These are phyloP conservation scores for Nannospalax galili DNA, from an alignment of 2,113 vertebrate genomes.

Conservation along the genomic window DNA sequence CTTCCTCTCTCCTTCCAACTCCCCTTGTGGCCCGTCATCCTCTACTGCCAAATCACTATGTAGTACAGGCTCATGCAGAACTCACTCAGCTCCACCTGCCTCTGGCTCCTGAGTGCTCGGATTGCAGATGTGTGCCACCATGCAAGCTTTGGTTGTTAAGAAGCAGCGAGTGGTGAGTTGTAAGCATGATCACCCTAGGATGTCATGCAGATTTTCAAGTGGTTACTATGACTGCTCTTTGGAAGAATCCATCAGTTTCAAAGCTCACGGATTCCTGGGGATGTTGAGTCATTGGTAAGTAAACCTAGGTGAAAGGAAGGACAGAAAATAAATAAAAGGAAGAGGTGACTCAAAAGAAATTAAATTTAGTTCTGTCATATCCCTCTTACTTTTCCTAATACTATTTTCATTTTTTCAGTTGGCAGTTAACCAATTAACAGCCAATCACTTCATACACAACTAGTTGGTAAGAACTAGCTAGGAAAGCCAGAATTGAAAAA, in stretches of 20 bases:
- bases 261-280: no score
- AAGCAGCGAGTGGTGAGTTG: background rate
- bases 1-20: no score
- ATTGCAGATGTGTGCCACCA: background rate
- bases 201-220: background rate
- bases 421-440: background rate
- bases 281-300: no score
- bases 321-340: background rate
- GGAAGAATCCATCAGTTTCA: background rate
- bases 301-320: no score
- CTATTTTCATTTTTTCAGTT: background rate
- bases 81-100: no score
- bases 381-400: background rate
- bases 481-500: background rate
- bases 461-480: constrained; percentile 10
- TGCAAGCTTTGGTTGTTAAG: background rate
- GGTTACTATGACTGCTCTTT: background rate
- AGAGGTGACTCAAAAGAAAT: background rate
- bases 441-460: background rate
- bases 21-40: no score
- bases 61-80: no score
- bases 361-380: background rate
- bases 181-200: background rate
- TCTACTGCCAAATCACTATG: no score
- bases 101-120: no score